Evolutionary conservation across 2,113 vertebrate species (phyloP).

Genomic region (Ptyas mucosa): DNA sequence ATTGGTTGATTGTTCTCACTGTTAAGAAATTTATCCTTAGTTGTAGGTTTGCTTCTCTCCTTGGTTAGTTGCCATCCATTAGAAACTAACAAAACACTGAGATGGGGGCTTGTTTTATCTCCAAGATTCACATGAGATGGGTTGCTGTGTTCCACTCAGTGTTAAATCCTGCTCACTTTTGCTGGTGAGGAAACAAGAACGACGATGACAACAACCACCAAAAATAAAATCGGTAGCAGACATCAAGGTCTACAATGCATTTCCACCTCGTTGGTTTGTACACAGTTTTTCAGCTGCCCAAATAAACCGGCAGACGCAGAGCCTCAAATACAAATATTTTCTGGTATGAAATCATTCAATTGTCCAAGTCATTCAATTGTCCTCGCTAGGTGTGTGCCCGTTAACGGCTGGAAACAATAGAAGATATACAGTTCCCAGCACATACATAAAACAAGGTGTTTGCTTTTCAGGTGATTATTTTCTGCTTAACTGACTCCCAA

Average conservation of each 20-base stretch:
- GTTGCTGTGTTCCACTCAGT: background rate
- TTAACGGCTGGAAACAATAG: conserved; percentile 57
- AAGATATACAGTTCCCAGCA: conserved; percentile 55
- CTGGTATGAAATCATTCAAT: conserved; percentile 49
- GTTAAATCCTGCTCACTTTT: background rate
- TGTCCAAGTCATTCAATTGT: conserved; percentile 54
- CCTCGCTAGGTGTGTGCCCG: conserved; percentile 33
- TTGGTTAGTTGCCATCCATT: background rate
- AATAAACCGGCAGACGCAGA: conserved; percentile 36
- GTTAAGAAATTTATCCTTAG: background rate
- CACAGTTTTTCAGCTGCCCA: conserved; percentile 34
- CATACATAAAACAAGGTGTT: conserved; percentile 66
- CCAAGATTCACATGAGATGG: background rate
- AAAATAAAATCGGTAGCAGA: background rate
- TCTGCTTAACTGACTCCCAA: conserved; percentile 64
- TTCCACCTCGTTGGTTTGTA: conserved; percentile 38
- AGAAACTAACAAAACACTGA: background rate
- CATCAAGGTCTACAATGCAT: background rate
- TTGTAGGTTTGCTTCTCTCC: background rate
- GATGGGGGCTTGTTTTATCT: background rate
- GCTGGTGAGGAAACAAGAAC: background rate
- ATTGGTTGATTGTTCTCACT: background rate
- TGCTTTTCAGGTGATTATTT: conserved; percentile 65
- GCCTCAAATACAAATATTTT: conserved; percentile 52
- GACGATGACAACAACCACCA: too few relatives aligned